phyloP scores from a whole-genome alignment of 2,888 invertebrate species.

The Dyspetes luteomarginatus region DNA sequence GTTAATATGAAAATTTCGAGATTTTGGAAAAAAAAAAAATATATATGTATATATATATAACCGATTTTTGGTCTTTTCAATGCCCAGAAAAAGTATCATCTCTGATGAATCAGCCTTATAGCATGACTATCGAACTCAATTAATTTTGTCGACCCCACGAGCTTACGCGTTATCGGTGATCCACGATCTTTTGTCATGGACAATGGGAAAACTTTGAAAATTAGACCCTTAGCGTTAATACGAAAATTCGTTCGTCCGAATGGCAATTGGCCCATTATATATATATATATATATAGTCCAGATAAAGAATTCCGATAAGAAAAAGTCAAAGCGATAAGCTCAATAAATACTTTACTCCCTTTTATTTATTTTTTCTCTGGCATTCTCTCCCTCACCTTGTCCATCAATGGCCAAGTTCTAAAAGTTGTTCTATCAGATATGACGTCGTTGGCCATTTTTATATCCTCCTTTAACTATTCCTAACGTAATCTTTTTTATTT shows the following conservation, averaged over 20 bases:
- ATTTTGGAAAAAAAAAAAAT: too few relatives aligned
- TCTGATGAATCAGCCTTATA: too few relatives aligned
- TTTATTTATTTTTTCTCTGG: conserved; percentile 1
- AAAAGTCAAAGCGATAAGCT: conserved; percentile 39
- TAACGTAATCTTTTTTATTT: conserved; percentile 18
- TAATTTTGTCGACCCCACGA: too few relatives aligned
- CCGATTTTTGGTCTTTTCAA: too few relatives aligned
- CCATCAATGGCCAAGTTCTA: neutral
- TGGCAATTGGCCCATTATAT: conserved; percentile 51
- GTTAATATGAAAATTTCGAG: conserved; percentile 53
- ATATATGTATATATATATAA: too few relatives aligned
- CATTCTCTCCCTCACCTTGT: too few relatives aligned
- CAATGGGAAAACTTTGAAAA: conserved; percentile 43
- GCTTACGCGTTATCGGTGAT: too few relatives aligned
- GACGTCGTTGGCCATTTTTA: conserved; percentile 31
- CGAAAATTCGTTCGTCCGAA: conserved; percentile 46
- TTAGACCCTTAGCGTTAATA: conserved; percentile 49
- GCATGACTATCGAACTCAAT: too few relatives aligned
- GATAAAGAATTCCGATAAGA: conserved; percentile 59
- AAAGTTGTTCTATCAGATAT: conserved; percentile 24
- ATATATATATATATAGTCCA: conserved; percentile 51
- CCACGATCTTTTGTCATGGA: neutral
- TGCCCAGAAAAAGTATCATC: too few relatives aligned
- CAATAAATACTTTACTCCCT: conserved; percentile 28
- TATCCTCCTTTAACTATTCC: conserved; percentile 36